Conservation (phyloP, 92 coral and sea anemone genomes). For the Porites lobata region DNA sequence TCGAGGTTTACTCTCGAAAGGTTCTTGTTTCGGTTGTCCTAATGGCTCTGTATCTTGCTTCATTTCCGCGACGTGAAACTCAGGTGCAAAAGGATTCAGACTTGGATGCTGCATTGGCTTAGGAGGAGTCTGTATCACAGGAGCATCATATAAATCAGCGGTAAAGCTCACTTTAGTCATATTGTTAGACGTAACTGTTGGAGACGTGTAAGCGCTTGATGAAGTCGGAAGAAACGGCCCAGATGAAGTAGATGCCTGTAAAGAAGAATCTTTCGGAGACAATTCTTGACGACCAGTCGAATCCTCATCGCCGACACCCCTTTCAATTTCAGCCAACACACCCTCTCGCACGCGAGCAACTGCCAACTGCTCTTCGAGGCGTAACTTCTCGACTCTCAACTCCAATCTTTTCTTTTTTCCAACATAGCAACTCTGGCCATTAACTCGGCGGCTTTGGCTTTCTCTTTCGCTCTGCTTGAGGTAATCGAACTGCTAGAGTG, state of each 20-base stretch:
- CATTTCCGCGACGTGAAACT: not conserved
- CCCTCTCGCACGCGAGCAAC: not conserved
- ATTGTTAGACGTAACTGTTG: no score
- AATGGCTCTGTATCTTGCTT: no score
- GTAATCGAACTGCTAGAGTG: not conserved
- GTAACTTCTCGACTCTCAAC: no score
- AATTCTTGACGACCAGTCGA: not conserved
- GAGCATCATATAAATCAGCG: not conserved
- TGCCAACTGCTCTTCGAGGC: slow-evolving; percentile 9
- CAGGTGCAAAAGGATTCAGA: not conserved
- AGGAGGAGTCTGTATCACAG: not conserved
- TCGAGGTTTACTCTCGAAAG: no score
- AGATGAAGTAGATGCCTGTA: no score
- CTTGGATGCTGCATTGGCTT: not conserved
- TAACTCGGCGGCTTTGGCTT: slow-evolving; percentile 6
- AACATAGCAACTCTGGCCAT: not conserved
- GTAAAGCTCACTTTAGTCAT: not conserved
- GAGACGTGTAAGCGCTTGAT: no score
- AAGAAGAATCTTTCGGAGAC: no score
- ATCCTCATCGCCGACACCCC: not conserved
- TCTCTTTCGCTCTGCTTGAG: not conserved
- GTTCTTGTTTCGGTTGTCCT: no score
- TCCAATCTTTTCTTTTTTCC: not conserved
- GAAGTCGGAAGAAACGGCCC: no score
- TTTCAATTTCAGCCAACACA: slow-evolving; percentile 8